Conservation (phyloP, 2,888 invertebrate genomes). For the Tenthredo amoena region DNA sequence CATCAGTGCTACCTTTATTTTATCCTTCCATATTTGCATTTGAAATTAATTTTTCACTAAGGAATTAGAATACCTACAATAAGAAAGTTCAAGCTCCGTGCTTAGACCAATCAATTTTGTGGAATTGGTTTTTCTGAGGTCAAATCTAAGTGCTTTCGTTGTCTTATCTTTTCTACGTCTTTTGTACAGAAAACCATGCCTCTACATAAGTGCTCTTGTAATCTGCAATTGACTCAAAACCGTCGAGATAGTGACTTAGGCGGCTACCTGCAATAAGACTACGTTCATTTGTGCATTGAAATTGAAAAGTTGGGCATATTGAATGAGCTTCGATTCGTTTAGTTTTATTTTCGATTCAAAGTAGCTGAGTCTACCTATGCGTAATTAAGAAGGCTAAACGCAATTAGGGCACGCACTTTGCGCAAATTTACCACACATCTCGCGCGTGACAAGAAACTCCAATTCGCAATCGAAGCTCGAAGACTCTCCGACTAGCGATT, state of each 20-base stretch:
- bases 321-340: neutral
- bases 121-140: no score
- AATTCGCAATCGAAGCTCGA: constrained; percentile 29
- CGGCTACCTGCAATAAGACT: neutral
- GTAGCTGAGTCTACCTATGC: neutral
- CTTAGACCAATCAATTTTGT: no score
- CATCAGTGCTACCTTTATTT: neutral
- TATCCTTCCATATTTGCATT: neutral
- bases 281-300: neutral
- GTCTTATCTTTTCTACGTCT: no score
- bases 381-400: constrained; percentile 36
- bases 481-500: neutral
- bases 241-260: neutral
- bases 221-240: neutral
- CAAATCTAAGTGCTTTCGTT: no score
- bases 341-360: neutral
- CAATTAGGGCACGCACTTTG: constrained; percentile 35
- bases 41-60: no score
- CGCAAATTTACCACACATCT: constrained; percentile 42
- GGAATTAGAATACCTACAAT: no score
- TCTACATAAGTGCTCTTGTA: no score
- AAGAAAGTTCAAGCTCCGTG: no score
- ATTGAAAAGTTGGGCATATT: neutral
- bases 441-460: constrained; percentile 38
- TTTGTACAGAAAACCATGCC: no score